phyloP scores from a whole-genome alignment of 2,888 invertebrate species.

The Anaspis maculata region DNA sequence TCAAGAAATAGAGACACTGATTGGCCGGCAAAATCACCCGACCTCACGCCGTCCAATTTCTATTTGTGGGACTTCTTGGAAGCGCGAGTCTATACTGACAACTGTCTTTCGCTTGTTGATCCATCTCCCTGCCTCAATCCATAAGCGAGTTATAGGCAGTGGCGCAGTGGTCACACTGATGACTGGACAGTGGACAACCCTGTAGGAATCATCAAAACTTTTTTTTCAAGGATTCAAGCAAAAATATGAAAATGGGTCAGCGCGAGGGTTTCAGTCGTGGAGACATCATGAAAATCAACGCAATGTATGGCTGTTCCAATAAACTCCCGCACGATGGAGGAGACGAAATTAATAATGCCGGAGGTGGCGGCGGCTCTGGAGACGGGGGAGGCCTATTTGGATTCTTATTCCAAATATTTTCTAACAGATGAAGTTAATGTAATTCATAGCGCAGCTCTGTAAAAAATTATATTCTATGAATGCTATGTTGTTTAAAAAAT shows the following conservation, averaged over 20 bases:
- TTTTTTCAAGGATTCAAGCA: conserved; percentile 20
- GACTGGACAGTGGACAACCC: too few relatives aligned
- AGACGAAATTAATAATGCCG: background rate
- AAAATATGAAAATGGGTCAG: conserved; percentile 56
- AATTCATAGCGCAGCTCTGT: background rate
- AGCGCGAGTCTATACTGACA: too few relatives aligned
- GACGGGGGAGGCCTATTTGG: background rate
- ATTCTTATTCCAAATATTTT: background rate
- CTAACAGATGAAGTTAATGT: background rate
- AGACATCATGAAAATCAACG: conserved; percentile 64
- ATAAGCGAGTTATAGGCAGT: too few relatives aligned
- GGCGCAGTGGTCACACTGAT: too few relatives aligned
- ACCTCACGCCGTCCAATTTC: too few relatives aligned
- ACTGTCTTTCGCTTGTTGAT: too few relatives aligned
- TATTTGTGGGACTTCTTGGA: too few relatives aligned
- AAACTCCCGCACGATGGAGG: conserved; percentile 14
- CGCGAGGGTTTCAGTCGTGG: conserved; percentile 63
- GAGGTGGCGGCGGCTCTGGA: background rate
- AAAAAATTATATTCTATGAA: background rate
- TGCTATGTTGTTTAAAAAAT: background rate
- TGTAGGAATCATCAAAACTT: too few relatives aligned
- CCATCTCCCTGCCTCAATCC: too few relatives aligned
- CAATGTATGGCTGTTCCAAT: conserved; percentile 62
- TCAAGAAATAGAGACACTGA: too few relatives aligned
- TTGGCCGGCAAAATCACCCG: too few relatives aligned